These are phyloP conservation scores for Reticulitermes speratus DNA, from an alignment of 1,140 invertebrate genomes.

Conservation along the genomic window DNA sequence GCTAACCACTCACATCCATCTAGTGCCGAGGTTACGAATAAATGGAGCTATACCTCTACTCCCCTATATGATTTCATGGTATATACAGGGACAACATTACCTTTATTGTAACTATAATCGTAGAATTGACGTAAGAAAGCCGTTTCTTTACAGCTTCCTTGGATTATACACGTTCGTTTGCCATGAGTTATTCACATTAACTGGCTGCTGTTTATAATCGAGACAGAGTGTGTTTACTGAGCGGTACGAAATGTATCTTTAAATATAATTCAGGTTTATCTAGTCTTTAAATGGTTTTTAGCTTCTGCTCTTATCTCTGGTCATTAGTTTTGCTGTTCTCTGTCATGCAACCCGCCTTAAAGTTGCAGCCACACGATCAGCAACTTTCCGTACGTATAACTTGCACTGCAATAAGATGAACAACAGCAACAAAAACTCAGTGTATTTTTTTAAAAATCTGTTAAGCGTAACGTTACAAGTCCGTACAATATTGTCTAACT, in stretches of 20 bases:
- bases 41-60: too few species aligned
- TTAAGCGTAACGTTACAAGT: background rate
- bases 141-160: background rate
- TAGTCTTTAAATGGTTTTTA: too few species aligned
- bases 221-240: too few species aligned
- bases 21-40: too few species aligned
- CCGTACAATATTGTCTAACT: slow-evolving; percentile 15
- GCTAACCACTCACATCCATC: too few species aligned
- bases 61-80: too few species aligned
- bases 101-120: too few species aligned
- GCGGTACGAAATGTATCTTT: too few species aligned
- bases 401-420: background rate
- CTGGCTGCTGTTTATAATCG: too few species aligned
- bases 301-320: background rate
- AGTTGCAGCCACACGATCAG: background rate
- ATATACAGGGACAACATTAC: too few species aligned
- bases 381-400: background rate
- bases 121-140: background rate
- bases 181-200: too few species aligned
- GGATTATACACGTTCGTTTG: background rate
- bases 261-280: too few species aligned
- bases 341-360: background rate
- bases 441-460: background rate
- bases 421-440: background rate
- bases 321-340: background rate